Conservation (phyloP, 2,113 vertebrate species). For the Promerops cafer region DNA sequence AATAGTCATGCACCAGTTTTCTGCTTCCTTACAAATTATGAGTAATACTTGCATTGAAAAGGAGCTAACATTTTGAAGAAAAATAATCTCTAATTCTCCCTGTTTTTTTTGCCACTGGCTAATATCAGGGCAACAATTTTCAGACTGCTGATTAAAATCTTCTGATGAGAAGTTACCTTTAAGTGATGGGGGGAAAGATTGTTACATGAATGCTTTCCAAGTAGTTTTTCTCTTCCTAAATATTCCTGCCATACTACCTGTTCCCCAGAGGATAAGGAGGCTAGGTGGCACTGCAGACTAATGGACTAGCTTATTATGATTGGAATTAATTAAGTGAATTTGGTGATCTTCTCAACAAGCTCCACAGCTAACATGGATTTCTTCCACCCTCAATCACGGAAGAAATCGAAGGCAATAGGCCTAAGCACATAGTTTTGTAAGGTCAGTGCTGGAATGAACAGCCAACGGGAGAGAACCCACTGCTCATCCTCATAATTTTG, state of each 20-base stretch:
- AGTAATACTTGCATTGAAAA: neutral
- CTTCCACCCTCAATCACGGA: neutral
- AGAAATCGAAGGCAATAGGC: neutral
- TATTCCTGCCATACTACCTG: neutral
- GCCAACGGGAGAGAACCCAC: neutral
- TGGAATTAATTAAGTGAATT: neutral
- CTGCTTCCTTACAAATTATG: slow-evolving; percentile 21
- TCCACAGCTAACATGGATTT: neutral
- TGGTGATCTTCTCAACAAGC: neutral
- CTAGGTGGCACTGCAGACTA: slow-evolving; percentile 57
- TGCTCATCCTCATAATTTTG: neutral
- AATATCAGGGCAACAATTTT: neutral
- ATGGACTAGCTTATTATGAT: neutral
- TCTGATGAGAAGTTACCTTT: neutral
- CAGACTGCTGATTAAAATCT: neutral
- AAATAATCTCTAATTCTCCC: neutral
- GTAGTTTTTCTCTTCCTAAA: neutral
- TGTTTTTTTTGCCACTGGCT: neutral
- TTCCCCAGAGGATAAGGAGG: neutral
- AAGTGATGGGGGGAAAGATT: neutral
- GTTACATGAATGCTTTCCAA: neutral
- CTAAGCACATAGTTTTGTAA: neutral
- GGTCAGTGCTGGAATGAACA: neutral
- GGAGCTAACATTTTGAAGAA: neutral
- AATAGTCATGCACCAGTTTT: neutral